phyloP scores from a whole-genome alignment of 2,113 vertebrate genomes.

The Gavia stellata region DNA sequence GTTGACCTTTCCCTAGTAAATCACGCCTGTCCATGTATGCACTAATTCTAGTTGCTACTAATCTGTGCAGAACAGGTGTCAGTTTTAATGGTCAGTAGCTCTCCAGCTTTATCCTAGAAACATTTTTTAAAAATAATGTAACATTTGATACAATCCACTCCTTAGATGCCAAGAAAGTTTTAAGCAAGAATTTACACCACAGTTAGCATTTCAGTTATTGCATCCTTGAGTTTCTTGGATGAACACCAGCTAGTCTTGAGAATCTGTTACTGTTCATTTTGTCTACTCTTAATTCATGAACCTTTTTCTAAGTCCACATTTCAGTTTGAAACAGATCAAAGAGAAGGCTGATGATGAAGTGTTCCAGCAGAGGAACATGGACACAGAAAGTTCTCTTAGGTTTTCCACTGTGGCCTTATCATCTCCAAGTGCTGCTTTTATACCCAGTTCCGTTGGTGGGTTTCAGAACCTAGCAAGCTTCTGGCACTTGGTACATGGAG shows the following conservation, averaged over 20 bases:
- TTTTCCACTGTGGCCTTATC: neutral
- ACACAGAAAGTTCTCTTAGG: neutral
- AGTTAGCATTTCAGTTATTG: neutral
- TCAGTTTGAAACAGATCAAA: neutral
- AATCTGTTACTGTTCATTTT: neutral
- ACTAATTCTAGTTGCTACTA: neutral
- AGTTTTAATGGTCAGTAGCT: neutral
- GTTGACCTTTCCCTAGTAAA: neutral
- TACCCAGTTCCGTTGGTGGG: neutral
- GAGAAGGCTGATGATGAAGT: neutral
- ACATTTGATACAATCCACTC: neutral
- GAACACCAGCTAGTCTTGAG: neutral
- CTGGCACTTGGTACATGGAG: neutral
- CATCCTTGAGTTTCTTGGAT: neutral
- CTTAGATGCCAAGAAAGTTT: neutral
- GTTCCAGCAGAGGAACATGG: neutral
- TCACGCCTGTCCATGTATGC: neutral
- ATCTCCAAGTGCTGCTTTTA: neutral
- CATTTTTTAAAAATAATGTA: neutral
- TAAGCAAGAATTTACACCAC: neutral
- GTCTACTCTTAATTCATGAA: neutral
- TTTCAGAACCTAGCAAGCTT: neutral
- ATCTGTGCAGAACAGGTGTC: neutral
- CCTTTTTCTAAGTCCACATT: neutral
- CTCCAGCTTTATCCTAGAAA: neutral